Evolutionary conservation across 2,888 invertebrate genomes (phyloP).

Genomic region (Drosophila longiperda): DNA sequence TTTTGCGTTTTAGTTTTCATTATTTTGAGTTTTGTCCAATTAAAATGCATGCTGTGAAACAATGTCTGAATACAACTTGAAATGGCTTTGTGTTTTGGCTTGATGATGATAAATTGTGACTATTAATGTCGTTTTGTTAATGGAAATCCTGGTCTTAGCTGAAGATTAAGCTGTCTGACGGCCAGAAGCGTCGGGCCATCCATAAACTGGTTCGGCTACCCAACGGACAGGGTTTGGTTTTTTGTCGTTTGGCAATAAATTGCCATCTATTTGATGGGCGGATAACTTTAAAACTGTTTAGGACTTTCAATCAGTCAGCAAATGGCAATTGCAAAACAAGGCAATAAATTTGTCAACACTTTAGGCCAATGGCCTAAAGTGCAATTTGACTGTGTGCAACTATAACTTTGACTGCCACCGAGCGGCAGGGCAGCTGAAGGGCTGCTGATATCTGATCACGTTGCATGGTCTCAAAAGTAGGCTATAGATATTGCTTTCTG

Average conservation of each 20-base stretch:
- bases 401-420: constrained; percentile 33
- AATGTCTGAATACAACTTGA: constrained; percentile 18
- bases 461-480: constrained; percentile 34
- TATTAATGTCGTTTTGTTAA: constrained; percentile 46
- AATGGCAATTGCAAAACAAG: constrained; percentile 69
- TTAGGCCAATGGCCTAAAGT: constrained; percentile 52
- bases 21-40: constrained; percentile 16
- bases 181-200: constrained; percentile 45
- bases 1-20: constrained; percentile 8
- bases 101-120: constrained; percentile 49
- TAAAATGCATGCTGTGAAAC: constrained; percentile 27
- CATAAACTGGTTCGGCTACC: constrained; percentile 22
- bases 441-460: not conserved
- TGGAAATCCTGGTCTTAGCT: constrained; percentile 49
- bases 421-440: not conserved
- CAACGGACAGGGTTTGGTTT: constrained; percentile 14
- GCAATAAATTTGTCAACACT: constrained; percentile 77
- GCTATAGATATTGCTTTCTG: too few relatives aligned
- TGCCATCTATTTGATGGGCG: constrained; percentile 54
- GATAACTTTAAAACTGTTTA: constrained; percentile 37
- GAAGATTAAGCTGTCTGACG: constrained; percentile 51
- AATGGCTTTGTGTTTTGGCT: not conserved
- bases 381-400: constrained; percentile 28
- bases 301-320: constrained; percentile 70
- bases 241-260: constrained; percentile 9